Base-by-base conservation (phyloP, 2,888 invertebrate genomes). In the Polyommatus iphigenia region DNA sequence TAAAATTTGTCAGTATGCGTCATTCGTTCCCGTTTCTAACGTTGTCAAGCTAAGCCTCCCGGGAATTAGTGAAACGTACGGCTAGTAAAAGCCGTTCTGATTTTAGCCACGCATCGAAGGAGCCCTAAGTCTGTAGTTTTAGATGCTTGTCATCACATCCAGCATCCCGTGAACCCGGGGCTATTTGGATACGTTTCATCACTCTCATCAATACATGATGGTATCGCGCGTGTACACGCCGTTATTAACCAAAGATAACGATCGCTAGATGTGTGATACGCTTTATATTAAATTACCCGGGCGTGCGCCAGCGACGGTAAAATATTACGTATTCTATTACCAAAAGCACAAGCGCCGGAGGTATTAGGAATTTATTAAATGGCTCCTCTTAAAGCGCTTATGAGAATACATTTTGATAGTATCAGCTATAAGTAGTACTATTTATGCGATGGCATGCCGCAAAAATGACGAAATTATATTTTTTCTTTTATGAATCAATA, bases 231-330 rank as follows among this genome's bases (percentile, higher is more conserved):
- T 92, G 88, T 80, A 87, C 89, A 86, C 93, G 92, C 93, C 91
- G 93, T 93, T 93, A 93, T 94, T 93, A 85, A 92, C 88, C 89
- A 81, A 85, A 87, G 94, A 94, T 93, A 94, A 85, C 88, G 88
- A 94, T 94, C 93, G 89, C 86, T 83, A 93, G 93, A 94, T 93
- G 91, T 91, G 92, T 92, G 93, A 93, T 94, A 94, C 92, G 92
- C 89, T 93, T 93, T 93, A 93, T 93, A 93, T 94, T 94, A 94
- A 93, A 94, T 94, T 94, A 94, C 93, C 92, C 90, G 93, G 93
- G 92, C 93, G 92, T 93, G 93, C 89, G 89, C 91, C 92, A 93
- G 92, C 89, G 89, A 90, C 91, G 93, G 92, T 93, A 92, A 92
- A 92, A 93, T 92, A 91, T 90, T 84, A 85, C 86, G 92, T 93